Base-by-base conservation (phyloP, 2,113 vertebrate species). In the rabbit (Oryctolagus cuniculus) region DNA sequence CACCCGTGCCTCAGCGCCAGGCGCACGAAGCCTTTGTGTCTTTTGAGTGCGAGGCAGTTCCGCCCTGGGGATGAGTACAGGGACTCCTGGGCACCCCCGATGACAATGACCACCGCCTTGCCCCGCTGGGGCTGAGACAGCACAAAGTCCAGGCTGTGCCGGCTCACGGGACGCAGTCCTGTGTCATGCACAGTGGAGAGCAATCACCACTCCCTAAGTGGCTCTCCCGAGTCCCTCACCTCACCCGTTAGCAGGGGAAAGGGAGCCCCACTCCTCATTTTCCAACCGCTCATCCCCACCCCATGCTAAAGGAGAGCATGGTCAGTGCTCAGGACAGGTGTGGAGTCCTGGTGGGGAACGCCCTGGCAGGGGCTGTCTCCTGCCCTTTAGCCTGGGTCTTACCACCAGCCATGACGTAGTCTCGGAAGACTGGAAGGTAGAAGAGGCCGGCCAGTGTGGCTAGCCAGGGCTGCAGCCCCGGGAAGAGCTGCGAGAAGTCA, bases 1-100 rank as follows among this genome's bases (percentile, higher is more conserved):
- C 95, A 99, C 98, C 99, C 98, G 8, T 98, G 98, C 93, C 98
- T 97, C 29, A 99, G 97, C 0, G 98, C 99, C 84, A 99, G 51
- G 55, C 96, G 97, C 82, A 99, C 98, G 22, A 99, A 99, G 72
- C 99, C 99, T 73, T 98, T 98, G 34, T 98, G 98, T 2, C 98
- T 95, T 74, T 10, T 98, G 89, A 99, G 97, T 0, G 97, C 92
- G 75, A 99, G 74, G 0, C 90, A 95, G 95, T 99, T 98, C 24
- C 97, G 58, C 72, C 98, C 98, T 0, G 98, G 98, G 44, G 93
- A 61, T 0, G 97, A 97, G 0, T 97, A 72, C 86, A 99, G 95
- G 21, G 99, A 98, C 97, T 99, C 98, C 0, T 98, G 98, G 24
- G 98, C 98, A 3, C 99, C 99, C 15, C 98, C 98, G 25, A 99